These are phyloP conservation scores for Sander vitreus DNA, from an alignment of 2,113 vertebrate species.

Conservation along the genomic window DNA sequence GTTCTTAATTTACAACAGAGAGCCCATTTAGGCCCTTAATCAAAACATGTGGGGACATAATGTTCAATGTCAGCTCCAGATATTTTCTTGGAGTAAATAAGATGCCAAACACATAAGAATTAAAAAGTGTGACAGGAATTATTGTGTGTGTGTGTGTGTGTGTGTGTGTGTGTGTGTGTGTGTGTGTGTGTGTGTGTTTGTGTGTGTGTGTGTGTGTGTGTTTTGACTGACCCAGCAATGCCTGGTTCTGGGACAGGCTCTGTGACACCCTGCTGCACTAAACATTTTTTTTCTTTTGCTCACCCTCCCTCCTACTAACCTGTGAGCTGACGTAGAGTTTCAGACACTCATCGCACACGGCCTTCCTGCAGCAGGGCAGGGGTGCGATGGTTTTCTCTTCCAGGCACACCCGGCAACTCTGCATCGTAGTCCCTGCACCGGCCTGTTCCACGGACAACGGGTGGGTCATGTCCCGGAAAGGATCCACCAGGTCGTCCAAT, in stretches of 20 bases:
- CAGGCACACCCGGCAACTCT: conserved; percentile 93
- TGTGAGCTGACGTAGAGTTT: conserved; percentile 93
- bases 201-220: conserved; percentile 5
- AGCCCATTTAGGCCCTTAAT: neutral
- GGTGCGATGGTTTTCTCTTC: conserved; percentile 90
- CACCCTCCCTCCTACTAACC: conserved; percentile 80
- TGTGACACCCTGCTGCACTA: conserved; percentile 14
- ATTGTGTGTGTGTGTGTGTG: neutral
- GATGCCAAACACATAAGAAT: conserved; percentile 34
- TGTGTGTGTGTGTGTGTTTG: no score
- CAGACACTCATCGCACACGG: conserved; percentile 96
- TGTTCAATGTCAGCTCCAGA: neutral
- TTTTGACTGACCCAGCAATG: conserved; percentile 18
- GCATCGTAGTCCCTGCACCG: conserved; percentile 7
- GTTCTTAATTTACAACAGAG: neutral
- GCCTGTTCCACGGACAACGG: conserved; percentile 31
- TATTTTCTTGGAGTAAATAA: neutral
- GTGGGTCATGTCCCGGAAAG: conserved; percentile 62
- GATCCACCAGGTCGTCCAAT: conserved; percentile 84
- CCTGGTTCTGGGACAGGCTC: conserved; percentile 12
- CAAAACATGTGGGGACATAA: neutral
- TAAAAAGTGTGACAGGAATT: neutral
- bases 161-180: neutral
- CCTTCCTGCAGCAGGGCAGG: conserved; percentile 93
- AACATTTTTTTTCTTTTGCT: neutral